Percentiles rank a stretch among this genome's conserved stretches.
phyloP scores from a whole-genome alignment of 2,888 invertebrate species.

The Spisula solida region DNA sequence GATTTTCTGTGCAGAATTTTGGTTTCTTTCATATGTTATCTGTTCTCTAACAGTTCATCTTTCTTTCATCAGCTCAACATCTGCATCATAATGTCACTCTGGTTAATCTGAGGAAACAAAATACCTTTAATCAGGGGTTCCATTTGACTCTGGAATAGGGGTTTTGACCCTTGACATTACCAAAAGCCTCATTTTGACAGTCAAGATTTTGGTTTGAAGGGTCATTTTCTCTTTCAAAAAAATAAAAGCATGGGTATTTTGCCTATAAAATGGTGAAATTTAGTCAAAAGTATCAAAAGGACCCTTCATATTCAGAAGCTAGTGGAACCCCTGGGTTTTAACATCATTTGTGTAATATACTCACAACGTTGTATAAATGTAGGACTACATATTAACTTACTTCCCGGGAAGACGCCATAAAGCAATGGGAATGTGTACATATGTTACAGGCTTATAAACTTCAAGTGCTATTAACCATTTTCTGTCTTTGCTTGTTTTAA shows the following conservation, averaged over 20 bases:
- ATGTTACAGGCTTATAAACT: background rate
- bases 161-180: no score
- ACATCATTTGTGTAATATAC: background rate
- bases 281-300: no score
- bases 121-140: no score
- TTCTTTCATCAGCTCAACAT: background rate
- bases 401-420: background rate
- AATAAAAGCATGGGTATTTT: no score
- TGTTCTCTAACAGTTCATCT: background rate
- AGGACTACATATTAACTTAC: background rate
- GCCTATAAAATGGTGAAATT: no score
- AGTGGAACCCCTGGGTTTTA: no score
- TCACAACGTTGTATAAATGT: background rate
- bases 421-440: slow-evolving; percentile 9
- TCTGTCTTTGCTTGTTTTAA: background rate
- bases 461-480: slow-evolving; percentile 16
- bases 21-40: background rate
- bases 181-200: no score
- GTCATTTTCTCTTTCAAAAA: no score
- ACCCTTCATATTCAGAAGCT: no score
- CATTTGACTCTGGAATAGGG: no score
- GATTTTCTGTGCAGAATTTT: slow-evolving; percentile 14
- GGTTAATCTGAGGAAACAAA: background rate
- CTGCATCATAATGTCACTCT: background rate
- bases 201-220: no score